Evolutionary conservation across 1,140 invertebrate genomes (phyloP), one percentile per base, ranked within the genome.

Genomic region (Lasioglossum albipes): DNA sequence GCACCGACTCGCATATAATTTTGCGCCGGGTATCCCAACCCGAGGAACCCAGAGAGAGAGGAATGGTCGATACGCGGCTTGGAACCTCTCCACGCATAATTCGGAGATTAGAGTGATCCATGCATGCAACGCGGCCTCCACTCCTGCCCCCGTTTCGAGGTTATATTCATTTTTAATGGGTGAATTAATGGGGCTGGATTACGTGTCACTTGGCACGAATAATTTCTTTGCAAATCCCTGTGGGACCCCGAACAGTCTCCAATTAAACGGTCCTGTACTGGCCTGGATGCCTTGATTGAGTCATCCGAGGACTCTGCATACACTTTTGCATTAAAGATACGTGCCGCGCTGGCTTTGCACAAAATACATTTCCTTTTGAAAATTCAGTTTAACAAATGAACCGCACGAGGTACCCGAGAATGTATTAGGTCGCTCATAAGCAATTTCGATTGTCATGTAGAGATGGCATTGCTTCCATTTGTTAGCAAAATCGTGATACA

Each of bases 11-110:
- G 79, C 79, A 9, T 70, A 81, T 70, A 69, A 81, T 81, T 81
- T 77, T 70, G 57, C 16, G 52, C 49, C 5, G 76, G 5, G 7
- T 7, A n/a, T 4, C 10, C 2, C 9, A 7, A 22, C 16, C 7
- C 12, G 2, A 27, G 10, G 49, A 12, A 45, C 1, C 42, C 42
- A 0, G 42, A 10, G 45, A 64, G 9, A 76, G 36, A 70, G 67
- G 20, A 59, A 75, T 68, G 65, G 79, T 75, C 79, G 73, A 80
- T 80, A 75, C 65, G 79, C 73, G 64, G 73, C 7, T 69, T 68
- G 78, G 78, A 80, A 67, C 73, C 73, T 80, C 54, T 75, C 73
- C 79, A 80, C 79, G 79, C 79, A 80, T 80, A 80, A 80, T 80
- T 54, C 65, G n/a, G 57, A 80, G 79, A 80, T 80, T 80, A 80